These are phyloP conservation scores for Drosophila azteca DNA, from an alignment of 1,140 invertebrate genomes.

Conservation along the genomic window DNA sequence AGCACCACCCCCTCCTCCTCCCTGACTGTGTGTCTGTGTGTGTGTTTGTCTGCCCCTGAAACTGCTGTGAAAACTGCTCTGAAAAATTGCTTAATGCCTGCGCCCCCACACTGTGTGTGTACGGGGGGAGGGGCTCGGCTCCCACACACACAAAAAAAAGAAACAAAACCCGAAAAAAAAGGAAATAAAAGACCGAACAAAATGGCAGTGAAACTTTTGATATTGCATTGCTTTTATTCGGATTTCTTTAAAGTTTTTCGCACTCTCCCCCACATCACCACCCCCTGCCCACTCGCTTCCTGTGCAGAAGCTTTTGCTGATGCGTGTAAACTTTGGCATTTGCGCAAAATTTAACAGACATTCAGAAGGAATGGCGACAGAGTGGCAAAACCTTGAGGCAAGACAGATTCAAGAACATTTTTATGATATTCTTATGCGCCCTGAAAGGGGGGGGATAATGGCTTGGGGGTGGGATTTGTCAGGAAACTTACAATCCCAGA, in stretches of 20 bases:
- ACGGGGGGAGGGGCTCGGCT: too few relatives aligned
- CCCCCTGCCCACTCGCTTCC: conserved; percentile 8
- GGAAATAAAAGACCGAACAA: not conserved
- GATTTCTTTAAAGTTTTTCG: conserved; percentile 50
- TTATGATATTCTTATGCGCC: conserved; percentile 42
- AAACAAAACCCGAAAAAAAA: conserved; percentile 11
- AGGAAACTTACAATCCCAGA: not conserved
- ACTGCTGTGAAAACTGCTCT: conserved; percentile 65
- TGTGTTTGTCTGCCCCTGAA: conserved; percentile 40
- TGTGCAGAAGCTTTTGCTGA: conserved; percentile 39
- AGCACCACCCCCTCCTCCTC: too few relatives aligned
- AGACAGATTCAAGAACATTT: conserved; percentile 26
- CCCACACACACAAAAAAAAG: too few relatives aligned
- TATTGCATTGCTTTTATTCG: conserved; percentile 64
- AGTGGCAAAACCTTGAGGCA: conserved; percentile 15
- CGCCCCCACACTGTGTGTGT: conserved; percentile 7
- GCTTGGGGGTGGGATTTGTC: not conserved
- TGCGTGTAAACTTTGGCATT: conserved; percentile 63
- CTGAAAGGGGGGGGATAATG: conserved; percentile 14
- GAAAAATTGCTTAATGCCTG: conserved; percentile 63
- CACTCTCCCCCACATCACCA: not conserved
- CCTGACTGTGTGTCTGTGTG: too few relatives aligned
- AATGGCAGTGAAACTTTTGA: conserved; percentile 48
- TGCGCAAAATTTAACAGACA: conserved; percentile 57
- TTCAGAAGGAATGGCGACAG: conserved; percentile 5